phyloP scores from a whole-genome alignment of 2,113 vertebrate species.

The Nycticryphes semicollaris region DNA sequence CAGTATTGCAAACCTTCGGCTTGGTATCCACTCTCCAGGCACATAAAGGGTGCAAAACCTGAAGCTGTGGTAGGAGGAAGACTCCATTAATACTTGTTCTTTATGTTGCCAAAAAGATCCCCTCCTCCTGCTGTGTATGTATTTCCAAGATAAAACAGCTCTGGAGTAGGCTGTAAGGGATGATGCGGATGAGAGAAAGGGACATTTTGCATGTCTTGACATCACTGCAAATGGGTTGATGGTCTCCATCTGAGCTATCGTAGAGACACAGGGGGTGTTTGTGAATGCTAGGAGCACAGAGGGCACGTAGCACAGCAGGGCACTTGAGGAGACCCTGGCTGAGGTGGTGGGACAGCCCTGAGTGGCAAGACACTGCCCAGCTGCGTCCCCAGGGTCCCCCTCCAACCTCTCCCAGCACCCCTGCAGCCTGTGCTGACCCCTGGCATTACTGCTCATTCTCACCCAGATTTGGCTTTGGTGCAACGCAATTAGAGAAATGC shows the following conservation, averaged over 20 bases:
- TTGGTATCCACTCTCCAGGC: background rate
- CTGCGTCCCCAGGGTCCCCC: background rate
- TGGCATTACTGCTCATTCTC: background rate
- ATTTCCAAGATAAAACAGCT: background rate
- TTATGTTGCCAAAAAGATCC: background rate
- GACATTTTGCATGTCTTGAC: rapidly evolving
- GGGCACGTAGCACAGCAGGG: background rate
- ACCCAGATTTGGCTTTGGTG: background rate
- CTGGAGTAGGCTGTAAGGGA: background rate
- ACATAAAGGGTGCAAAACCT: background rate
- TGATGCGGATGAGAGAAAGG: background rate
- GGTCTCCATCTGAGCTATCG: rapidly evolving
- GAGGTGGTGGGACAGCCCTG: rapidly evolving
- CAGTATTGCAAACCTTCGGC: background rate
- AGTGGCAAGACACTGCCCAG: too few relatives aligned
- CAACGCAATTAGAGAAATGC: rapidly evolving
- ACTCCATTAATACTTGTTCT: background rate
- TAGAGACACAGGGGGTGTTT: background rate
- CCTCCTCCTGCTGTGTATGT: background rate
- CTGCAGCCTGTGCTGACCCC: background rate
- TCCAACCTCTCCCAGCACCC: background rate
- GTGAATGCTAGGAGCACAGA: background rate
- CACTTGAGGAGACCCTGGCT: background rate
- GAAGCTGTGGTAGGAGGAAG: background rate
- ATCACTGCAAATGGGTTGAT: rapidly evolving